Conservation (phyloP, 1,140 invertebrate species). For the Dinothrombium tinctorium region DNA sequence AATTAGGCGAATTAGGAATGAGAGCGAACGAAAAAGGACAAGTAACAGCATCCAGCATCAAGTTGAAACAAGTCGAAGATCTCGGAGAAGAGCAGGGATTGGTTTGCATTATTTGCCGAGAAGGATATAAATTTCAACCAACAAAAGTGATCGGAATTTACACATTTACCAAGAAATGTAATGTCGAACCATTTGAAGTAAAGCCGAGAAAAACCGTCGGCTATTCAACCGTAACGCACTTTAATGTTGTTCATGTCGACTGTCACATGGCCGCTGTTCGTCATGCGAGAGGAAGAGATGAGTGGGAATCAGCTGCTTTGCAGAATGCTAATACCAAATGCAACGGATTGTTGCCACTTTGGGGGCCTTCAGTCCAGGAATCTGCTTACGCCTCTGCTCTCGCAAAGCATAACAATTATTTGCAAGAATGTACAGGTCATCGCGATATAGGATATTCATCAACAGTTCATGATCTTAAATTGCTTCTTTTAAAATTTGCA, state of each 20-base stretch:
- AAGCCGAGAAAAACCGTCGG: constrained; percentile 43
- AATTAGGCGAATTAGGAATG: constrained; percentile 83
- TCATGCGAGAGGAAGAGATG: constrained; percentile 49
- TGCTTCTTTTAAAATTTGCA: constrained; percentile 66
- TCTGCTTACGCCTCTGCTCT: constrained; percentile 79
- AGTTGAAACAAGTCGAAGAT: constrained; percentile 79
- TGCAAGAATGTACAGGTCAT: constrained; percentile 20
- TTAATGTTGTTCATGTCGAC: constrained; percentile 92
- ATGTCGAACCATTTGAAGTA: constrained; percentile 76
- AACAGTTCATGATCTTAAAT: constrained; percentile 78
- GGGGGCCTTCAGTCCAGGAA: constrained; percentile 85
- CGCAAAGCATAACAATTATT: constrained; percentile 33
- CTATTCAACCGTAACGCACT: constrained; percentile 87
- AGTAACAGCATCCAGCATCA: constrained; percentile 20
- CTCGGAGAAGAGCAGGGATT: constrained; percentile 79
- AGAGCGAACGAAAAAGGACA: constrained; percentile 67
- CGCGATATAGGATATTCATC: constrained; percentile 63
- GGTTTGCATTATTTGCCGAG: constrained; percentile 92
- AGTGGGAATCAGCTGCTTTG: constrained; percentile 89
- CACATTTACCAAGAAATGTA: constrained; percentile 83
- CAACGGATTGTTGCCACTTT: constrained; percentile 80
- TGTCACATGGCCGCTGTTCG: constrained; percentile 88
- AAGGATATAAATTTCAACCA: constrained; percentile 86
- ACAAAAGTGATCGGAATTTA: constrained; percentile 81
- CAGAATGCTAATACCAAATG: constrained; percentile 95